Evolutionary conservation across 2,888 invertebrate genomes (phyloP).

Genomic region (Thymelicus acteon): DNA sequence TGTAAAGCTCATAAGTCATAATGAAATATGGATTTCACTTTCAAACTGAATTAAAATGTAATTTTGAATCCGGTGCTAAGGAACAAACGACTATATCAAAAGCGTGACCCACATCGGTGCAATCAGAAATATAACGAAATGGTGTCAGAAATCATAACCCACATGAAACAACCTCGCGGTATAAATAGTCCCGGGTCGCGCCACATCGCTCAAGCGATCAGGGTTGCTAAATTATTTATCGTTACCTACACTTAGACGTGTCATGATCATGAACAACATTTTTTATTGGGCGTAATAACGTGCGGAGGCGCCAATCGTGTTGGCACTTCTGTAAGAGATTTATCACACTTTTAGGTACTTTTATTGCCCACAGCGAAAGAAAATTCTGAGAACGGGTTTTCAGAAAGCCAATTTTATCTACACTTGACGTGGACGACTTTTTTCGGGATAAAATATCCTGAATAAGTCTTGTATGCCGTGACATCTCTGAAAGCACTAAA

Average conservation of each 20-base stretch:
- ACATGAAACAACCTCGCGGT: slow-evolving; percentile 67
- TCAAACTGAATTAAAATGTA: not conserved
- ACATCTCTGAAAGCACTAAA: too few species aligned
- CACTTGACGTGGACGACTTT: too few species aligned
- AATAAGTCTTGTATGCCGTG: too few species aligned
- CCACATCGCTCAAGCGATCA: slow-evolving; percentile 44
- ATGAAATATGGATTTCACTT: not conserved
- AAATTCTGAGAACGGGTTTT: not conserved
- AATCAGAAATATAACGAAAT: slow-evolving; percentile 63
- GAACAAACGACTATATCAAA: slow-evolving; percentile 41
- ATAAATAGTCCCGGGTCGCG: slow-evolving; percentile 64
- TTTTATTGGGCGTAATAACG: slow-evolving; percentile 23
- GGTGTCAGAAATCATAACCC: slow-evolving; percentile 74
- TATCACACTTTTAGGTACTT: not conserved
- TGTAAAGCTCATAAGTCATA: too few species aligned
- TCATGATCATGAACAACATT: slow-evolving; percentile 27
- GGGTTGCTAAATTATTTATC: slow-evolving; percentile 41
- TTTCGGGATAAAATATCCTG: too few species aligned
- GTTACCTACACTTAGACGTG: slow-evolving; percentile 22
- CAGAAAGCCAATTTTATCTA: too few species aligned
- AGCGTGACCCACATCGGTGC: slow-evolving; percentile 58
- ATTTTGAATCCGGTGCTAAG: slow-evolving; percentile 20
- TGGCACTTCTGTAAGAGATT: not conserved
- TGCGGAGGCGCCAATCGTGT: not conserved
- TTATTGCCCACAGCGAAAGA: not conserved